These are phyloP conservation scores for Delichon dasypus DNA, from an alignment of 2,797 vertebrate genomes.

Conservation along the genomic window DNA sequence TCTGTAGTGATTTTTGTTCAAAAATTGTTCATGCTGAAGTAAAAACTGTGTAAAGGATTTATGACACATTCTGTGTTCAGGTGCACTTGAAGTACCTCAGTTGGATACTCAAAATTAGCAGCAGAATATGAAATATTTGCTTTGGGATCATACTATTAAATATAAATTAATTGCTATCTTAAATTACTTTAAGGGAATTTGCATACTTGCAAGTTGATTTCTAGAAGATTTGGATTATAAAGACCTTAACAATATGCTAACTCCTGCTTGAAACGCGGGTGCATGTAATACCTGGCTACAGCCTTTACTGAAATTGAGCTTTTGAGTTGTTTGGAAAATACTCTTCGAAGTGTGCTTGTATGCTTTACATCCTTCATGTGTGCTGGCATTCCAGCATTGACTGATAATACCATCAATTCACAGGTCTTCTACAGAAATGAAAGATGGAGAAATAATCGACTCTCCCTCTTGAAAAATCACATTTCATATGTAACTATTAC, in stretches of 20 bases:
- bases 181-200: neutral
- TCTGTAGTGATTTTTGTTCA: neutral
- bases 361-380: neutral
- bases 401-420: neutral
- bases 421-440: neutral
- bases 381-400: neutral
- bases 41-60: neutral
- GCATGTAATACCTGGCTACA: neutral
- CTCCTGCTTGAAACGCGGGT: neutral
- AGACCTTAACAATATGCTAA: neutral
- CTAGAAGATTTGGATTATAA: neutral
- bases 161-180: neutral
- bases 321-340: neutral
- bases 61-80: neutral
- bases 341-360: neutral
- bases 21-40: neutral
- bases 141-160: neutral
- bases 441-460: conserved; percentile 20
- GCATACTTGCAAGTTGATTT: neutral
- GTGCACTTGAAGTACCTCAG: neutral
- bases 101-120: neutral
- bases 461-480: conserved; percentile 29
- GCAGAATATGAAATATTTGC: neutral
- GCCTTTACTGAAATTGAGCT: neutral
- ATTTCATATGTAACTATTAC: conserved; percentile 53